A percentile compares a stretch with the other conserved stretches of the same genome.
These are phyloP conservation scores for Taenioides sp. DNA, from an alignment of 2,797 vertebrate species.

Conservation along the genomic window DNA sequence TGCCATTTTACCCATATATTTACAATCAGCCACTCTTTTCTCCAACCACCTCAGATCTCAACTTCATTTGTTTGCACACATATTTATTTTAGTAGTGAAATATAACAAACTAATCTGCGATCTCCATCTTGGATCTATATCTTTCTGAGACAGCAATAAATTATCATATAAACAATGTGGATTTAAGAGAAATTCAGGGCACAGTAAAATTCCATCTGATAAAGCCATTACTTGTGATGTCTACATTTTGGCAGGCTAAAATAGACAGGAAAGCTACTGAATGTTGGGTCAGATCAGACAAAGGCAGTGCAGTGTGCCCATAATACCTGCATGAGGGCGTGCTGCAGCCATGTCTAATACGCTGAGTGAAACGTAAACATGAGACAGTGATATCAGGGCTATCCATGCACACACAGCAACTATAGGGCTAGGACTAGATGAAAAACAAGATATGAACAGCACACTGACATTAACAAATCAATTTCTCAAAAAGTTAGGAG, in stretches of 20 bases:
- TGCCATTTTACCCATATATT: too few species aligned
- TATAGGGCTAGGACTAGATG: background rate
- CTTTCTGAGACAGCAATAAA: slow-evolving; percentile 41
- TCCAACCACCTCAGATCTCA: background rate
- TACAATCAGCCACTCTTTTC: too few species aligned
- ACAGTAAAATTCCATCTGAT: slow-evolving; percentile 61
- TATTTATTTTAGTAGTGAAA: slow-evolving; percentile 20
- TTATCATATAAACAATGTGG: slow-evolving; percentile 26
- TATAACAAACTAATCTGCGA: slow-evolving; percentile 18
- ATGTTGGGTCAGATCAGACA: background rate
- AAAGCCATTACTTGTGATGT: slow-evolving; percentile 45
- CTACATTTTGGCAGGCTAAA: slow-evolving; percentile 38
- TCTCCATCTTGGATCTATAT: slow-evolving; percentile 51
- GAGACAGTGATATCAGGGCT: slow-evolving; percentile 60
- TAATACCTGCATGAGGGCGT: slow-evolving; percentile 78
- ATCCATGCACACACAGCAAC: slow-evolving; percentile 48
- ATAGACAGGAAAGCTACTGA: slow-evolving; percentile 23
- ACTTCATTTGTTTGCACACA: slow-evolving; percentile 21
- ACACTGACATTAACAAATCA: too few species aligned
- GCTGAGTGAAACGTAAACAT: slow-evolving; percentile 81
- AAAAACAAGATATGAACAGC: too few species aligned
- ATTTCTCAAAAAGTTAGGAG: too few species aligned
- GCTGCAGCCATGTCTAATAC: slow-evolving; percentile 71
- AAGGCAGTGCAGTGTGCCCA: slow-evolving; percentile 28
- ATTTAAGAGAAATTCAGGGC: slow-evolving; percentile 18